phyloP scores from a whole-genome alignment of 2,113 vertebrate species.

The Protobothrops flavoviridis region DNA sequence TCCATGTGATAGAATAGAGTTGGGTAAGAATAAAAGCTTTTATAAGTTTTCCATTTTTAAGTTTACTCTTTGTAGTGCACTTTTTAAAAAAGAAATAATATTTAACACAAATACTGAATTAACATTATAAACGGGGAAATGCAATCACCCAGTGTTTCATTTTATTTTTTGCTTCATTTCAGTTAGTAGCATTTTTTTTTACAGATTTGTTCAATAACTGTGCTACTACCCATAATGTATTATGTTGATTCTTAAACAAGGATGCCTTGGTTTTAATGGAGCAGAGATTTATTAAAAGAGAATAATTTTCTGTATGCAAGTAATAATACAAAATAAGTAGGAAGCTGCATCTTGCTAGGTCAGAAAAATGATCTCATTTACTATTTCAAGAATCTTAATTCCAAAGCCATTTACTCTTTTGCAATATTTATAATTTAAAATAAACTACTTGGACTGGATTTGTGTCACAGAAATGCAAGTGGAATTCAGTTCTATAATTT shows the following conservation, averaged over 20 bases:
- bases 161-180: background rate
- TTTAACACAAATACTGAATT: background rate
- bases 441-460: slow-evolving; percentile 2
- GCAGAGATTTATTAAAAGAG: background rate
- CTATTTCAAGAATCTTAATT: slow-evolving; percentile 45
- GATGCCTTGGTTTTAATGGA: background rate
- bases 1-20: background rate
- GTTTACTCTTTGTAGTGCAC: background rate
- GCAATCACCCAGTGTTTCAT: background rate
- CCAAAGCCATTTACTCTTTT: background rate
- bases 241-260: background rate
- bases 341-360: slow-evolving; percentile 32
- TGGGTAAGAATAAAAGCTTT: background rate
- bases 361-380: slow-evolving; percentile 32
- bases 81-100: background rate
- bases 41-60: background rate
- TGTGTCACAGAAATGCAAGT: slow-evolving; percentile 13
- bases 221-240: background rate
- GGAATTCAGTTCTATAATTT: slow-evolving; percentile 50
- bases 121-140: background rate
- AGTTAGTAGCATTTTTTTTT: background rate
- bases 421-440: background rate
- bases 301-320: background rate
- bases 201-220: background rate
- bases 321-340: background rate